Percentiles rank a stretch among this genome's conserved stretches.
These are phyloP conservation scores for Epsilonema sp. DNA, from an alignment of 2,888 invertebrate genomes.

Conservation along the genomic window DNA sequence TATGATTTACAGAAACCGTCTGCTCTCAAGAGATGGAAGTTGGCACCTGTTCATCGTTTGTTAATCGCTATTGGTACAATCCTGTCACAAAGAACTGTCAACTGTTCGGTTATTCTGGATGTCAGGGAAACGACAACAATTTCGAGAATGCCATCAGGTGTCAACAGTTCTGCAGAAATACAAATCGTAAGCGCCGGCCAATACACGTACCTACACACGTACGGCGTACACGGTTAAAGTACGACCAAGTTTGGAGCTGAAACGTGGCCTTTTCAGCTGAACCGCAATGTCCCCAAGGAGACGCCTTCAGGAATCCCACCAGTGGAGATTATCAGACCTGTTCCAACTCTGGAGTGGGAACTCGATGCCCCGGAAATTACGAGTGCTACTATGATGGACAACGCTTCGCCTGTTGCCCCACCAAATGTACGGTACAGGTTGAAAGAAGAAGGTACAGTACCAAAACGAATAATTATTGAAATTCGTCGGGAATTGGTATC, in stretches of 20 bases:
- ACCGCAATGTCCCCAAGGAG: no score
- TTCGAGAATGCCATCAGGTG: conserved; percentile 18
- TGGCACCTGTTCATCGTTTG: conserved; percentile 25
- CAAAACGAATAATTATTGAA: no score
- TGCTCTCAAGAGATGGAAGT: conserved; percentile 26
- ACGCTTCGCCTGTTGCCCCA: no score
- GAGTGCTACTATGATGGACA: conserved; percentile 19
- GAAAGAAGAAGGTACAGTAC: no score
- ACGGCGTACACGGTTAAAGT: no score
- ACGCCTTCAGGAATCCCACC: no score
- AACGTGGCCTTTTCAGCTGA: conserved; percentile 19
- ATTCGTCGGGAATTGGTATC: no score
- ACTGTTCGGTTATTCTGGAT: conserved; percentile 24
- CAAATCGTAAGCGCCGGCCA: conserved; percentile 13
- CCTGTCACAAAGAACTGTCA: conserved; percentile 19
- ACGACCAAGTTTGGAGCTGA: conserved; percentile 11
- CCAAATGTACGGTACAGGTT: no score
- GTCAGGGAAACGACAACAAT: no score
- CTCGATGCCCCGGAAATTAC: conserved; percentile 19
- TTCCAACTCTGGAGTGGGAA: conserved; percentile 13
- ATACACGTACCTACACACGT: background rate
- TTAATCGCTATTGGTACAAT: conserved; percentile 25
- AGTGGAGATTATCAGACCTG: no score
- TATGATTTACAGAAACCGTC: conserved; percentile 19
- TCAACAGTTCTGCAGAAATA: conserved; percentile 19